Evolutionary conservation across 2,888 invertebrate species (phyloP), one percentile per base, ranked within the genome.

Genomic region (Fragum fragum): DNA sequence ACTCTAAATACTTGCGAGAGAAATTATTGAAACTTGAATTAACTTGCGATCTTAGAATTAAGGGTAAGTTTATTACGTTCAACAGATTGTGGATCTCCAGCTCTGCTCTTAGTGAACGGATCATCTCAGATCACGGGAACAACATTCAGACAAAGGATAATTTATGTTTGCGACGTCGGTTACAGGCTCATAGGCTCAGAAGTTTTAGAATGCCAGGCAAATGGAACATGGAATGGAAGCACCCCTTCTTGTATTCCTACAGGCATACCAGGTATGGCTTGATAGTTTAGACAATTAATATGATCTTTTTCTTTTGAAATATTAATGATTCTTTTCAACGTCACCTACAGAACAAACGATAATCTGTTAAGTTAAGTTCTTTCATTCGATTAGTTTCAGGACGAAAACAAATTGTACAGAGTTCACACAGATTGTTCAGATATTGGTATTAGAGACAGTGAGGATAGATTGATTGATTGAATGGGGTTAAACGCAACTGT

Each of bases 201-300:
- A 21, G 29, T 29, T 14, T 14, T 59, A 28, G 21, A 59, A 16
- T 59, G 59, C 18, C 59, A 59, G 28, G 59, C 59, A 29, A 59
- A 59, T 26, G 29, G 29, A 59, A 59, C 59, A 23, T 59, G 59
- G 59, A 29, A 59, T 28, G 59, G 29, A 26, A 59, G 59, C 59
- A 5, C 59, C 23, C 53, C 53, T 53, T 21, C 53, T 23, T 53
- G 53, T 53, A n/a, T 21, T 21, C 53, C 53, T n/a, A 53, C 53
- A 53, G 59, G 5, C 14, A 26, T 59, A 18, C 29, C 28, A 23
- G 59, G 29, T 26, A 59, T 26, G 9, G 3, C 32, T 5, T 52
- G 3, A 21, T 52, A 21, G 14, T 52, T 7, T 52, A 21, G 52
- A 14, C 21, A 14, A 52, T 16, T 9, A 5, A 52, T 5, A 7